phyloP scores from a whole-genome alignment of 2,888 invertebrate genomes.

The Azorinus chamasolen region DNA sequence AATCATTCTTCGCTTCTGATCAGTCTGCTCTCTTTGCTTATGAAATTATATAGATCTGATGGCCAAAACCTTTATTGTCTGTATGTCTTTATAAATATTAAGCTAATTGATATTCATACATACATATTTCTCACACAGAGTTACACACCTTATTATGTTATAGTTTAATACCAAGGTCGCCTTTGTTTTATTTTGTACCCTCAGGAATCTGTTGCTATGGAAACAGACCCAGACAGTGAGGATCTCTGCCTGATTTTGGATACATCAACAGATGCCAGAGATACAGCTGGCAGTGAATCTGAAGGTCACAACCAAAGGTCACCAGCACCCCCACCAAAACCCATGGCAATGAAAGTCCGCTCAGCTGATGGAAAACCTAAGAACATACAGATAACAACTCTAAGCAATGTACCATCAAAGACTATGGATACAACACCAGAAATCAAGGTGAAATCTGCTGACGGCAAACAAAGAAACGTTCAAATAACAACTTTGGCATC shows the following conservation, averaged over 20 bases:
- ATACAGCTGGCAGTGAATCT: slow-evolving; percentile 27
- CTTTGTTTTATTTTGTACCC: background rate
- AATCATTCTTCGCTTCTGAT: too few relatives aligned
- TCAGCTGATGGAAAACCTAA: slow-evolving; percentile 57
- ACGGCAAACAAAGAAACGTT: slow-evolving; percentile 63
- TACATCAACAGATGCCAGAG: slow-evolving; percentile 63
- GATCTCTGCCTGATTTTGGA: slow-evolving; percentile 73
- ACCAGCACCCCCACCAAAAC: slow-evolving; percentile 12
- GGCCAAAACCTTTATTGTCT: too few relatives aligned
- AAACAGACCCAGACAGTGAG: slow-evolving; percentile 66
- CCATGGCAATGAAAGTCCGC: slow-evolving; percentile 45
- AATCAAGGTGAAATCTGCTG: slow-evolving; percentile 51
- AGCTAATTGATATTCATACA: too few relatives aligned
- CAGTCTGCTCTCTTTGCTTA: too few relatives aligned
- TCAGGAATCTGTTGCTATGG: slow-evolving; percentile 61
- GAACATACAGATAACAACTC: slow-evolving; percentile 68
- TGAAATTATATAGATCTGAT: too few relatives aligned
- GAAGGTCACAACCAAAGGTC: slow-evolving; percentile 9
- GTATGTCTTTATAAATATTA: too few relatives aligned
- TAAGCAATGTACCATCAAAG: slow-evolving; percentile 38
- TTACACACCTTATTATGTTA: too few relatives aligned
- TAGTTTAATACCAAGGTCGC: too few relatives aligned
- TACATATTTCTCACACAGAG: too few relatives aligned
- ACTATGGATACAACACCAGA: background rate
- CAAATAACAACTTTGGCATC: slow-evolving; percentile 68